phyloP scores from a whole-genome alignment of 2,797 vertebrate genomes.

The Schizopygopsis malacanthus region DNA sequence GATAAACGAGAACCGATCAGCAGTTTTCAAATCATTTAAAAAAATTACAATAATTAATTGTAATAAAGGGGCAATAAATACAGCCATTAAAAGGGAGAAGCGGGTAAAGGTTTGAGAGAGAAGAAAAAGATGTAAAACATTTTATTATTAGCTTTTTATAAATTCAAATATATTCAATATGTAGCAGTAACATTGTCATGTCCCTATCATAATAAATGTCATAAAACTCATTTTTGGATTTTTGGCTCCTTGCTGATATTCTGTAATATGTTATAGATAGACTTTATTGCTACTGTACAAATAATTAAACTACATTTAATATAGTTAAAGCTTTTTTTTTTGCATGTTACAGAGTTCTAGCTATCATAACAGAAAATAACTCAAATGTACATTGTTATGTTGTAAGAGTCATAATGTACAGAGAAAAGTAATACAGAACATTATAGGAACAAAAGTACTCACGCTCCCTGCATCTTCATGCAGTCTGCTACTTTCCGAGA shows the following conservation, averaged over 20 bases:
- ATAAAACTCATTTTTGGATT: neutral
- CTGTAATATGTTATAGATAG: neutral
- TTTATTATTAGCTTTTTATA: neutral
- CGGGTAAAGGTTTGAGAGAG: constrained; percentile 75
- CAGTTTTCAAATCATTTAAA: neutral
- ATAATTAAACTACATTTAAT: neutral
- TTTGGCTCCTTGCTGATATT: neutral
- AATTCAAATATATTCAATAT: neutral
- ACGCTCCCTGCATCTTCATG: constrained; percentile 94
- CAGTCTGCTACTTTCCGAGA: constrained; percentile 92
- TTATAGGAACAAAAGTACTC: constrained; percentile 72
- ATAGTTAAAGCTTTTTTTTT: neutral
- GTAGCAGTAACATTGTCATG: neutral
- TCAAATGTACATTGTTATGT: neutral
- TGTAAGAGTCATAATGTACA: neutral
- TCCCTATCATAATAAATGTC: neutral
- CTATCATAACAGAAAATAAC: neutral
- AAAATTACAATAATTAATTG: constrained; percentile 22
- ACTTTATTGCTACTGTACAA: neutral
- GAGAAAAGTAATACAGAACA: neutral
- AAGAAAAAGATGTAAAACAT: constrained; percentile 61
- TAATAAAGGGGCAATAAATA: constrained; percentile 22
- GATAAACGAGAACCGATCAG: neutral
- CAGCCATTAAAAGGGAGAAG: constrained; percentile 37
- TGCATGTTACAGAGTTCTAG: neutral